Evolutionary conservation across 2,888 invertebrate genomes (phyloP), one percentile per base, ranked within the genome.

Genomic region (Spodoptera littoralis): DNA sequence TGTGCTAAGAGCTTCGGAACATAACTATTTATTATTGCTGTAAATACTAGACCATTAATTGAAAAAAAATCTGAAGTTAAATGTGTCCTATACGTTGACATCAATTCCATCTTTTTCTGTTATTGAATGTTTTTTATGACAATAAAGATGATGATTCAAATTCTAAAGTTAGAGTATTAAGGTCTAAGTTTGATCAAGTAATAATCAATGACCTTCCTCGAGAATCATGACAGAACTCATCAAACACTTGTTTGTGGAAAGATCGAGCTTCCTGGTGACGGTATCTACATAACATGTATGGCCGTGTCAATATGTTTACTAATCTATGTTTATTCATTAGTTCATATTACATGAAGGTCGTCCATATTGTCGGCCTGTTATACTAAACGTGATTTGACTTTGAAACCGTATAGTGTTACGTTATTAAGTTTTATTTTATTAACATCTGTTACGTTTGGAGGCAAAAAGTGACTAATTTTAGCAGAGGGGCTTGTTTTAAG

Each of bases 291-390:
- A 3, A 27, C 54, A 41, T 27, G 60, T 64, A 61, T 47, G 45
- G 53, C 56, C 50, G 50, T 67, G 70, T 70, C 65, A 64, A 71
- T 65, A 63, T 60, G 51, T 74, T 71, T 70, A 72, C 65, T 56
- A 65, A 66, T 65, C 60, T 78, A 77, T 71, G 73, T 73, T 71
- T 68, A 77, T 79, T 76, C 69, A 76, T 79, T 73, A 71, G 61
- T 49, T 50, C 75, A 54, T 65, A 68, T 57, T 22, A 61, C 46
- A 36, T 60, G 77, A 81, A 81, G 81, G 80, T 59, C 79, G 63
- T 65, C 30, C 54, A 58, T 67, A 70, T 52, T 67, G 63, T 55
- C 56, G 52, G 58, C 54, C 62, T 66, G 53, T 72, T 76, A 70
- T 41, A 65, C 58, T 60, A 64, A 72, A 69, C 81, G 77, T 79